Evolutionary conservation across 1,140 invertebrate genomes (phyloP), one percentile per base, ranked within the genome.

Genomic region (Diabrotica undecimpunctata): DNA sequence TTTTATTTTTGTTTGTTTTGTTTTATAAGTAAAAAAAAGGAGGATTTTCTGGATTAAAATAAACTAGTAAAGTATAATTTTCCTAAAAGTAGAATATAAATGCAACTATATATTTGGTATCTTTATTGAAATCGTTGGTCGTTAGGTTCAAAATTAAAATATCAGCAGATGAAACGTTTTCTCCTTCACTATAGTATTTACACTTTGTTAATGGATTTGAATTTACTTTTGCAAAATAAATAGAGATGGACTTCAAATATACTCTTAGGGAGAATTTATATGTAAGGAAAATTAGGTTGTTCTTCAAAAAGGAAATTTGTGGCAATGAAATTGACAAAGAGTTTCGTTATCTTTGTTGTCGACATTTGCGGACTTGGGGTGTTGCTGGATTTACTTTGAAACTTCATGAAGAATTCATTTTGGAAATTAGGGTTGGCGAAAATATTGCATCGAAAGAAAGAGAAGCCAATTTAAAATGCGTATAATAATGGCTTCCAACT

Each of bases 291-390:
- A 60, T 60, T 51, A 60, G 58, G 46, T 60, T 60, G 58, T 51
- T 51, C 58, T 13, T n/a, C 41, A 60, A 60, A 60, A 38, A 38
- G 37, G 12, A 38, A 60, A 60, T 60, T 60, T 60, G 58, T 60
- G 58, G 58, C 41, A 60, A 60, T 60, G 39, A 60, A 60, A 60
- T 60, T 51, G 58, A 60, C 58, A 60, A 60, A 60, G 58, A 60
- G 58, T 13, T 60, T 60, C 58, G 39, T 12, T 14, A 50, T 60
- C 58, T 60, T 60, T 60, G 58, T 60, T 25, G 46, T 13, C 12
- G 14, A 60, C 58, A 60, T 60, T 60, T 60, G 58, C 58, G 58
- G 58, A 46, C 41, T 41, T 10, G 11, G 58, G 38, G 58, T 60
- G 58, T 50, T 50, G 58, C 14, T 39, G 39, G 38, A 60, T 60